phyloP scores from a whole-genome alignment of 2,797 vertebrate species.

The Mus caroli region DNA sequence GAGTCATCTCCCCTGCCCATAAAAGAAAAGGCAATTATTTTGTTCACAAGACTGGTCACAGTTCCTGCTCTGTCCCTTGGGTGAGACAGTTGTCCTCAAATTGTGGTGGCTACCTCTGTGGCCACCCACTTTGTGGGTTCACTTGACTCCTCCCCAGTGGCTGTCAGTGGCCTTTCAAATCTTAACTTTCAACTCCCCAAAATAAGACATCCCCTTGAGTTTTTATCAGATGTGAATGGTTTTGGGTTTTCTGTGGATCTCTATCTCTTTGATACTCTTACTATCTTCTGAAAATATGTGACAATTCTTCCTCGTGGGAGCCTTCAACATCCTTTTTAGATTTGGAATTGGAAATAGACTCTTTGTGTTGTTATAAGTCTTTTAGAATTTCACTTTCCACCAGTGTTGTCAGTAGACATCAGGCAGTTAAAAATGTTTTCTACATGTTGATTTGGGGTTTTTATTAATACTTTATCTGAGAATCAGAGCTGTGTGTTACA shows the following conservation, averaged over 20 bases:
- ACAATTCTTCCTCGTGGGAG: not conserved
- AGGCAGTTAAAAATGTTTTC: not conserved
- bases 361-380: not conserved
- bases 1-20: not conserved
- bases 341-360: not conserved
- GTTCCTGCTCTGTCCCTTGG: not conserved
- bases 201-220: not conserved
- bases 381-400: not conserved
- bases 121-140: not conserved
- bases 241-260: not conserved
- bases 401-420: not conserved
- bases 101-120: not conserved
- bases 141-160: not conserved
- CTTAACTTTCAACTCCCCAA: not conserved
- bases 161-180: not conserved
- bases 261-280: not conserved
- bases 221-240: not conserved
- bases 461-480: not conserved
- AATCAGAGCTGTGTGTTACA: not conserved
- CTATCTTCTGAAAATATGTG: not conserved
- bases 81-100: not conserved
- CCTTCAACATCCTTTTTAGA: not conserved
- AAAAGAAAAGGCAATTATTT: not conserved
- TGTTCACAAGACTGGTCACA: not conserved
- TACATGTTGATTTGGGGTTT: not conserved